Evolutionary conservation across 2,888 invertebrate species (phyloP), one percentile per base, ranked within the genome.

Genomic region (Eledona agricola): DNA sequence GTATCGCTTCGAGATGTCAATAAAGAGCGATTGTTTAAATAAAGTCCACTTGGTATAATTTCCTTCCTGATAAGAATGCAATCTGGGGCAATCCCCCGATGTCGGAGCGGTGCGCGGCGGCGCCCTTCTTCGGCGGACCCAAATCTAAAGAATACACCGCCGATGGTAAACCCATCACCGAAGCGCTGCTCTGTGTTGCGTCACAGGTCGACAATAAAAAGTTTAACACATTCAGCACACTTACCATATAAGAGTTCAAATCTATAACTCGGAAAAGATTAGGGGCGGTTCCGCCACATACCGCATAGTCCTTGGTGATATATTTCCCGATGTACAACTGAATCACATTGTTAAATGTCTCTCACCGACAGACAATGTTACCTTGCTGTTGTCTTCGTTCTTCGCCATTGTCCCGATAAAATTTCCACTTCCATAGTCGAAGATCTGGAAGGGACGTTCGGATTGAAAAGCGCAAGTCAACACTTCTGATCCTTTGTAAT

Each of bases 371-470:
- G 28, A n/a, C 3, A 17, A 20, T 10, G 19, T 4, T 6, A 74
- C 74, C 60, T 71, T 70, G 47, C 65, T 58, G 3, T 56, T 57
- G 29, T 71, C 65, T 28, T 73, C 70, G 64, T 86, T 85, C 1
- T 84, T 84, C 47, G 79, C 79, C 31, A 86, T 74, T 6, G 79
- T 81, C 55, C 79, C 78, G 26, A 86, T 81, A 38, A 85, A 72
- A 72, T 82, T 83, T 54, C 83, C 83, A n/a, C 81, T 80, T 4
- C 79, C 80, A 63, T 87, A 87, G 70, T 87, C 86, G 83, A 85
- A 87, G 12, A 85, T 59, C 70, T 86, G 84, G 52, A 87, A 76
- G 25, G 79, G 74, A 59, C 84, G 78, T 53, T 80, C 79, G 31
- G 79, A 81, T 75, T 84, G 83, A 83, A 85, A 87, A 15, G 84